Evolutionary conservation across 2,113 vertebrate genomes (phyloP), one percentile per base, ranked within the genome.

Genomic region (Apodemus sylvaticus): DNA sequence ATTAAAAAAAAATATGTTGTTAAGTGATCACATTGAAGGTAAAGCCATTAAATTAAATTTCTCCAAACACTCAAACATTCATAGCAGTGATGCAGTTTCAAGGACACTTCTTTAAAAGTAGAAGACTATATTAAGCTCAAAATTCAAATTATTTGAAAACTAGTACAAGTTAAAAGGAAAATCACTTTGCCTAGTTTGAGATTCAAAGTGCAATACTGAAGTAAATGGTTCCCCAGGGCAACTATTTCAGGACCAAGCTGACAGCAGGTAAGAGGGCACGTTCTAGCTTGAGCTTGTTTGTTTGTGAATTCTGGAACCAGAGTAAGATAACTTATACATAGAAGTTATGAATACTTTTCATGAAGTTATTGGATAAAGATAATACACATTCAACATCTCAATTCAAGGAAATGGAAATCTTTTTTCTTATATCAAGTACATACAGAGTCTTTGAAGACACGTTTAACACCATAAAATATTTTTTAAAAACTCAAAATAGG

Each of bases 31-130:
- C 8, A 7, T 26, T 82, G 53, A 83, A 94, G 66, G 62, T 76
- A 87, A 95, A 95, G 76, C 3, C 17, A 92, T 45, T 83, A 64
- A 66, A 95, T 95, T 90, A 92, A 95, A 88, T 66, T 88, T 94
- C 55, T 68, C 74, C 60, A 90, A 83, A 39, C 86, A 79, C 7
- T 93, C 36, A 88, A 87, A 90, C 66, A 88, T 85, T 24, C 10
- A 31, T 19, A 31, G 62, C 29, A 87, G 45, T 22, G 48, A 68
- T 53, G 64, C 34, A 88, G 55, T 73, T 11, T 62, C 51, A 53
- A 87, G 45, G 76, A 45, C n/a, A 36, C 29, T 90, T 78, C 77
- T 64, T 34, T 34, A 34, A 36, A 93, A 55, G 77, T 64, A 24
- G 3, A 4, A 51, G 26, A 64, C 7, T 42, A 31, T 39, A 55